These are phyloP conservation scores for Gila orcuttii DNA, from an alignment of 2,113 vertebrate species.

Conservation along the genomic window DNA sequence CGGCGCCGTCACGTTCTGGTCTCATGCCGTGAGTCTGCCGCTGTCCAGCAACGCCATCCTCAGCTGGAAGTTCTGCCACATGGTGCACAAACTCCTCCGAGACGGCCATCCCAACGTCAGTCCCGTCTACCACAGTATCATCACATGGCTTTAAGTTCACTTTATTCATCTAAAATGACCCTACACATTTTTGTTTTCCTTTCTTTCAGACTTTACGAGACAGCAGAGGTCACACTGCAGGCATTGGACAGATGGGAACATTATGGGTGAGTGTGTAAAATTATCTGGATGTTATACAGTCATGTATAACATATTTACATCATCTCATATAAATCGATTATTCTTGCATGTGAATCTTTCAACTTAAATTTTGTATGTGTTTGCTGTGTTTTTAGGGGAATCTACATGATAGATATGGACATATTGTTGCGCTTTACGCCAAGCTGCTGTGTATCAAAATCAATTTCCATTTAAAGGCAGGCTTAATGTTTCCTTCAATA, in stretches of 20 bases:
- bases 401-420: conserved; percentile 91
- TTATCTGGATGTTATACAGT: not conserved
- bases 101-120: conserved; percentile 90
- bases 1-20: conserved; percentile 93
- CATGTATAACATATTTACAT: not conserved
- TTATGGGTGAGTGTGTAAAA: conserved; percentile 50
- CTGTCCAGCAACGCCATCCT: conserved; percentile 91
- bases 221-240: conserved; percentile 49
- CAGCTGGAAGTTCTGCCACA: conserved; percentile 97
- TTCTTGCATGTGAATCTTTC: not conserved
- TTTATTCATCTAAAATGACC: not conserved
- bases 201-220: conserved; percentile 53
- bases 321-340: not conserved
- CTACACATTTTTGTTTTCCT: not conserved
- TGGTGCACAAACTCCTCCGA: conserved; percentile 93
- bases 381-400: conserved; percentile 77
- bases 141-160: not conserved
- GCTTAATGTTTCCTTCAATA: not conserved
- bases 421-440: conserved; percentile 90
- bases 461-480: conserved; percentile 93
- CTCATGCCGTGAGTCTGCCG: conserved; percentile 84
- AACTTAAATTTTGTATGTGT: not conserved
- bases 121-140: conserved; percentile 9
- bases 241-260: conserved; percentile 54
- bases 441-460: conserved; percentile 93